Conservation (phyloP, 1,140 invertebrate genomes). For the Gonioctena quinquepunctata region DNA sequence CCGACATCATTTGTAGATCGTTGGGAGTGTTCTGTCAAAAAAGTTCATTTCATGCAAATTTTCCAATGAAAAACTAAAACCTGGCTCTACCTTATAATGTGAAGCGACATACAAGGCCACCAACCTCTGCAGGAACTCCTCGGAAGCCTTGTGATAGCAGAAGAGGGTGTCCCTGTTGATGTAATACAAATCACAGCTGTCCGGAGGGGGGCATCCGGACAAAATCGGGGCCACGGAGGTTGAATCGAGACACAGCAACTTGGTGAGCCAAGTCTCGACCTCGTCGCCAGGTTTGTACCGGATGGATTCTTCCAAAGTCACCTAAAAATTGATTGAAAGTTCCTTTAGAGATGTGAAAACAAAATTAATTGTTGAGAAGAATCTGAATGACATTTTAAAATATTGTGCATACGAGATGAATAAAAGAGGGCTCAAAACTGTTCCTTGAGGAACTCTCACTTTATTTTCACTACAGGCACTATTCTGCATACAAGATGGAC, state of each 20-base stretch:
- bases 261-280: conserved; percentile 91
- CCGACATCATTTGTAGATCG: conserved; percentile 97
- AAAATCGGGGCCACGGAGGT: conserved; percentile 66
- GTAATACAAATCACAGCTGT: conserved; percentile 88
- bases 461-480: too few relatives aligned
- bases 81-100: conserved; percentile 96
- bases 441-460: too few relatives aligned
- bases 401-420: too few relatives aligned
- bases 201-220: conserved; percentile 84
- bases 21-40: conserved; percentile 88
- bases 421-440: too few relatives aligned
- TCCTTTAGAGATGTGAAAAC: background rate
- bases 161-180: conserved; percentile 95
- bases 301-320: conserved; percentile 92
- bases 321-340: conserved; percentile 53
- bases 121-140: conserved; percentile 89
- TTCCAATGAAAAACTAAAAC: conserved; percentile 4
- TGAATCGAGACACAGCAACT: conserved; percentile 90
- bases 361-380: too few relatives aligned
- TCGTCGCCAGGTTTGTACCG: conserved; percentile 87
- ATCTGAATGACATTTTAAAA: too few relatives aligned
- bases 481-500: too few relatives aligned
- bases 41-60: too few relatives aligned
- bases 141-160: conserved; percentile 95
- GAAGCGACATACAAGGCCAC: conserved; percentile 95